phyloP scores from a whole-genome alignment of 1,140 invertebrate genomes.

The Drosophila virilis region DNA sequence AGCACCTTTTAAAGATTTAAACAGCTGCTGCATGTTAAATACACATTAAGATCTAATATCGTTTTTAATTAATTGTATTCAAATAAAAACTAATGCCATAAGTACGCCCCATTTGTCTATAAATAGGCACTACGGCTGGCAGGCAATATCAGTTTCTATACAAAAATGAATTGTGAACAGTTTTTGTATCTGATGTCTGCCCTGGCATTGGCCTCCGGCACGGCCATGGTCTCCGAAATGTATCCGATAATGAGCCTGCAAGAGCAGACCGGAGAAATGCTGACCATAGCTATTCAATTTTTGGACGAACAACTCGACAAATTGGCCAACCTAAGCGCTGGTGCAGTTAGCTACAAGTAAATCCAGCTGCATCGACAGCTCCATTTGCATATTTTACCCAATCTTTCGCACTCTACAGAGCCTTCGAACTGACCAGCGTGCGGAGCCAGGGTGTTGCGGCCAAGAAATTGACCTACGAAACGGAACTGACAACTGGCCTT shows the following conservation, averaged over 20 bases:
- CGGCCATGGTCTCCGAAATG: neutral
- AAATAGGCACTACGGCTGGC: neutral
- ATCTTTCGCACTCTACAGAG: neutral
- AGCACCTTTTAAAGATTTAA: constrained; percentile 5
- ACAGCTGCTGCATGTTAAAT: neutral
- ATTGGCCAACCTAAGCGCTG: neutral
- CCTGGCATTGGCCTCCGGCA: neutral
- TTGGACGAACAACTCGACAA: constrained; percentile 1
- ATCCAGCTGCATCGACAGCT: neutral
- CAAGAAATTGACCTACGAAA: neutral
- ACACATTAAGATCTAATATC: constrained; percentile 1
- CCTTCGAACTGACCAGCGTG: neutral
- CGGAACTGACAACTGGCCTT: neutral
- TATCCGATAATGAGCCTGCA: neutral
- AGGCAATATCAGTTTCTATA: neutral
- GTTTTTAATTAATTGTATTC: neutral
- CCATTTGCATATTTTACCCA: neutral
- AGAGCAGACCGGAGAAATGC: neutral
- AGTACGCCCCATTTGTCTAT: neutral
- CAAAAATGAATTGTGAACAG: neutral
- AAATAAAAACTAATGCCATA: neutral
- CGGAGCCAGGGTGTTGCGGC: neutral
- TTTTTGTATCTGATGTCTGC: neutral
- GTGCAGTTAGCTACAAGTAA: neutral
- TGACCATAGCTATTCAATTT: neutral